Percentiles rank a stretch among this genome's conserved stretches.
phyloP scores from a whole-genome alignment of 1,140 invertebrate genomes.

The Dendroctonus ponderosae region DNA sequence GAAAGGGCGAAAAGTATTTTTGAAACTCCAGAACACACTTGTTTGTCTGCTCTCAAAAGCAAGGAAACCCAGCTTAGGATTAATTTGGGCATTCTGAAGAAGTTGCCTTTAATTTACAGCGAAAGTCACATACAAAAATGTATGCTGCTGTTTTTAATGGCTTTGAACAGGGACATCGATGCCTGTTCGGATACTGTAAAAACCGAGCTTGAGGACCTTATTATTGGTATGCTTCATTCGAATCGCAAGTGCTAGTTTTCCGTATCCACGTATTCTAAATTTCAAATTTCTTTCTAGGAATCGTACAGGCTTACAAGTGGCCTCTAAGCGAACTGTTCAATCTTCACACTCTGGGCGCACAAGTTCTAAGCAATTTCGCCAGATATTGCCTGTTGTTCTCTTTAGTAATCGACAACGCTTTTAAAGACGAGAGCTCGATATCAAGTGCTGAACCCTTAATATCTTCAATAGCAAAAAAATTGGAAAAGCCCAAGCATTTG shows the following conservation, averaged over 20 bases:
- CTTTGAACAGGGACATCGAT: conserved; percentile 36
- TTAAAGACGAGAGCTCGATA: conserved; percentile 37
- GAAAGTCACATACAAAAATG: conserved; percentile 31
- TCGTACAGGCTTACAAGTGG: conserved; percentile 30
- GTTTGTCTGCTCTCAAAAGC: conserved; percentile 2
- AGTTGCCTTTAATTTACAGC: conserved; percentile 36
- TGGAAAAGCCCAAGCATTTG: conserved; percentile 28
- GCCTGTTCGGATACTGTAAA: conserved; percentile 25
- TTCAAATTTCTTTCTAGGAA: conserved; percentile 22
- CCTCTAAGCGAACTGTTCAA: conserved; percentile 27
- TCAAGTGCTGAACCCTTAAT: conserved; percentile 28
- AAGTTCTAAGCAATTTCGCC: conserved; percentile 29
- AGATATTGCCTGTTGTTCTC: conserved; percentile 29
- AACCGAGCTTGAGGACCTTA: conserved; percentile 26
- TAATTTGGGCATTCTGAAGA: conserved; percentile 31
- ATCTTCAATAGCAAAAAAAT: conserved; percentile 26
- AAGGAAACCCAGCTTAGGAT: conserved; percentile 32
- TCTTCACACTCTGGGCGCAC: conserved; percentile 22
- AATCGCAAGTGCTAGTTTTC: too few species aligned
- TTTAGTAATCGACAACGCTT: conserved; percentile 36
- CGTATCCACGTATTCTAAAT: neutral
- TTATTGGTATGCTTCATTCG: conserved; percentile 33
- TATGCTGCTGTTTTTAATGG: conserved; percentile 37
- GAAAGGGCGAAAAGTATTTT: neutral
- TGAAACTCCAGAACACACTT: neutral